Evolutionary conservation across 30 jellyfish, hydroid and myxozoan genomes (phyloP).

Genomic region (Pseudorhiza aurosa): DNA sequence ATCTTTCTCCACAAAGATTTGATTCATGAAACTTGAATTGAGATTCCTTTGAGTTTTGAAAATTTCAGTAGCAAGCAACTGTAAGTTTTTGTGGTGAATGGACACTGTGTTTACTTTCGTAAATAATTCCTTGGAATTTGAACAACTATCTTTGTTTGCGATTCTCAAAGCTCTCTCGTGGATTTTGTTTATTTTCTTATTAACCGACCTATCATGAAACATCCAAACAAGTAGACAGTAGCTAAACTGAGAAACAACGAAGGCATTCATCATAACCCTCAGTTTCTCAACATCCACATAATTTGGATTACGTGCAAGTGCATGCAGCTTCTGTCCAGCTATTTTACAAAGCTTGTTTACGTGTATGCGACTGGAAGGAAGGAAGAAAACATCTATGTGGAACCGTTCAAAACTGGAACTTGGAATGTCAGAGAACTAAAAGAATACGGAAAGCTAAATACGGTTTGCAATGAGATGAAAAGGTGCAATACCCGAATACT

Average conservation of each 20-base stretch:
- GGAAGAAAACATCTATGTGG: no score
- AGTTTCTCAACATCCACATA: slow-evolving; percentile 13
- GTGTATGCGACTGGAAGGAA: no score
- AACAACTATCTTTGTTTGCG: slow-evolving; percentile 4
- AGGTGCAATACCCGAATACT: no score
- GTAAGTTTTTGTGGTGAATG: background rate
- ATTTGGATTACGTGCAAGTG: slow-evolving; percentile 13
- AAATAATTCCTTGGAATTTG: background rate
- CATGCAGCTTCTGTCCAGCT: slow-evolving; percentile 7
- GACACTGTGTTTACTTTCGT: background rate
- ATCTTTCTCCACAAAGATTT: slow-evolving; percentile 17
- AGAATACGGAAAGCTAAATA: no score
- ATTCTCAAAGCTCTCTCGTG: slow-evolving; percentile 9
- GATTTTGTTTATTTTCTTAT: slow-evolving; percentile 8
- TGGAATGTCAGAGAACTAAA: no score
- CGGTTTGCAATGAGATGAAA: no score
- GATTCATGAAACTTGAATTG: slow-evolving; percentile 2
- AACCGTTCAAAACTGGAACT: no score
- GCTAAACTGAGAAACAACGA: slow-evolving; percentile 5
- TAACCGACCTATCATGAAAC: slow-evolving; percentile 10
- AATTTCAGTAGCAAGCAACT: background rate
- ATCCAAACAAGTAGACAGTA: slow-evolving; percentile 10
- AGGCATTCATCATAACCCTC: slow-evolving; percentile 2
- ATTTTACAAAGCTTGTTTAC: background rate
- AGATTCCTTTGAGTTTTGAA: background rate